Percentiles rank a stretch among this genome's conserved stretches.
These are phyloP conservation scores for Engystomops pustulosus DNA, from an alignment of 2,113 vertebrate genomes.

Conservation along the genomic window DNA sequence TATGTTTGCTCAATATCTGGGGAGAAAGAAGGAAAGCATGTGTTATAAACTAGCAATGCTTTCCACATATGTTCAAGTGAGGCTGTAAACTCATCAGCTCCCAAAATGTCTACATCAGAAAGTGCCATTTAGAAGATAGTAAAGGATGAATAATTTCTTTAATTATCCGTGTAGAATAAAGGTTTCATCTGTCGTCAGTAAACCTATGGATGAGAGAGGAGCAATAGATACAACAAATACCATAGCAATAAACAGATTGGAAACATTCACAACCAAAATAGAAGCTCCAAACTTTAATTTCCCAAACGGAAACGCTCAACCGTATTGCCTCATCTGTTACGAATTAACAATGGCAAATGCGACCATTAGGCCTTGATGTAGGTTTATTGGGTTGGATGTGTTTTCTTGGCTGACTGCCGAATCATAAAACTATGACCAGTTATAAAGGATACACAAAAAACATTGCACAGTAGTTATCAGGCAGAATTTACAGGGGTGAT, in stretches of 20 bases:
- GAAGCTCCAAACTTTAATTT: slow-evolving; percentile 37
- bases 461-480: not conserved
- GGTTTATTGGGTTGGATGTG: not conserved
- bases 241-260: not conserved
- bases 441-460: not conserved
- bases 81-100: slow-evolving; percentile 3
- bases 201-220: not conserved
- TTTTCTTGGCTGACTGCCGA: not conserved
- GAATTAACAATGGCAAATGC: slow-evolving; percentile 33
- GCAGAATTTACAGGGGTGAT: not conserved
- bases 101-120: slow-evolving; percentile 19
- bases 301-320: slow-evolving; percentile 45
- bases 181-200: not conserved
- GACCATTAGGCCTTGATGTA: not conserved
- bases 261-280: slow-evolving; percentile 29
- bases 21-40: not conserved
- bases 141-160: slow-evolving; percentile 11
- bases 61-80: slow-evolving; percentile 1
- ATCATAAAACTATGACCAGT: not conserved
- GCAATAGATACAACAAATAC: slow-evolving; percentile 15
- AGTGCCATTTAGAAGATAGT: not conserved
- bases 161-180: not conserved
- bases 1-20: not conserved
- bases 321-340: slow-evolving; percentile 26
- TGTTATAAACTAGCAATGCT: not conserved